phyloP scores from a whole-genome alignment of 2,113 vertebrate genomes.

The Gymnorhina tibicen region DNA sequence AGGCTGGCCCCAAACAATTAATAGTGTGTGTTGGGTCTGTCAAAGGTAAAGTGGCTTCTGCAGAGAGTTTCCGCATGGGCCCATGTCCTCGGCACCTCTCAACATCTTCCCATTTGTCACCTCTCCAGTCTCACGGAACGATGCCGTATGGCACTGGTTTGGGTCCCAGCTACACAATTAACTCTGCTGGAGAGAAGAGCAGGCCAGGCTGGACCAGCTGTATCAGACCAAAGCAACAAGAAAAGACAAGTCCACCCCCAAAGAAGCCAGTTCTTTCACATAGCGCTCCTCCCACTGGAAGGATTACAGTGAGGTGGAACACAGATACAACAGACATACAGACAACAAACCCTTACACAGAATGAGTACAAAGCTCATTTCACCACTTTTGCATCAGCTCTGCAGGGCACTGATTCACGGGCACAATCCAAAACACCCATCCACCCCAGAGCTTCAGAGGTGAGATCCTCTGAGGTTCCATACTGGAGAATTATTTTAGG shows the following conservation, averaged over 20 bases:
- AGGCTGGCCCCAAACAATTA: slow-evolving; percentile 8
- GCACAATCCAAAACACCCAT: not conserved
- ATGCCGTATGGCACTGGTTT: not conserved
- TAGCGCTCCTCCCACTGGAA: not conserved
- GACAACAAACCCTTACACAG: not conserved
- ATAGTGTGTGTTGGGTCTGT: not conserved
- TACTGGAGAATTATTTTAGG: not conserved
- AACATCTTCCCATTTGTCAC: slow-evolving; percentile 31
- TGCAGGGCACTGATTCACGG: not conserved
- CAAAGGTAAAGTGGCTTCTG: slow-evolving; percentile 47
- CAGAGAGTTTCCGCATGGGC: not conserved
- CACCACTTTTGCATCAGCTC: not conserved
- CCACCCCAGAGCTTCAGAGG: not conserved
- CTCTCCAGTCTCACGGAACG: not conserved
- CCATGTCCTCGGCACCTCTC: slow-evolving; percentile 9
- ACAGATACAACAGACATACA: slow-evolving; percentile 13
- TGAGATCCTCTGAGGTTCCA: not conserved
- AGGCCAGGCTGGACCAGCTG: not conserved
- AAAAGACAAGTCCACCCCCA: not conserved
- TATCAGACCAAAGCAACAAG: not conserved
- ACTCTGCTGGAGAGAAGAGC: not conserved
- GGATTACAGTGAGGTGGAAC: not conserved
- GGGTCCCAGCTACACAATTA: not conserved
- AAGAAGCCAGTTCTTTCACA: not conserved
- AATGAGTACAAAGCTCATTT: slow-evolving; percentile 29